Conservation (phyloP, 1,140 invertebrate genomes). For the Colletes gigas region DNA sequence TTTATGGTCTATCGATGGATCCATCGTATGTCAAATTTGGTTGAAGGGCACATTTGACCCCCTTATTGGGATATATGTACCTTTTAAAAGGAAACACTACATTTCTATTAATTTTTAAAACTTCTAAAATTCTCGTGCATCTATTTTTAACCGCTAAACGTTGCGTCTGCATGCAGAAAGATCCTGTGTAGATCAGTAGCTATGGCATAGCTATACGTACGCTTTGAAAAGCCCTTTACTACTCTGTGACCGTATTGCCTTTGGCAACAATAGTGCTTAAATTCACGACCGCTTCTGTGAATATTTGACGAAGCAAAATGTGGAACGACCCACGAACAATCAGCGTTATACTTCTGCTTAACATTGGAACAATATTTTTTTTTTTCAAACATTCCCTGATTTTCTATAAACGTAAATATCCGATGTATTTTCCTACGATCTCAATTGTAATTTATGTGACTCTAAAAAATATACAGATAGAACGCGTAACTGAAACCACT, state of each 20-base stretch:
- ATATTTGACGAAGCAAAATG: slow-evolving; percentile 20
- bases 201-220: slow-evolving; percentile 3
- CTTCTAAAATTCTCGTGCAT: slow-evolving; percentile 18
- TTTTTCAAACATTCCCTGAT: not conserved
- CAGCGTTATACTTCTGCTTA: not conserved
- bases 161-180: slow-evolving; percentile 3
- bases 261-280: slow-evolving; percentile 19
- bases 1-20: too few species aligned
- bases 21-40: too few species aligned
- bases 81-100: not conserved
- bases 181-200: slow-evolving; percentile 1
- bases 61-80: too few species aligned
- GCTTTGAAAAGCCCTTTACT: slow-evolving; percentile 17
- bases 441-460: not conserved
- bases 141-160: not conserved
- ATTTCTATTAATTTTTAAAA: not conserved
- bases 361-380: not conserved
- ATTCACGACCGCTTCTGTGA: slow-evolving; percentile 11
- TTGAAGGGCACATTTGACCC: too few species aligned
- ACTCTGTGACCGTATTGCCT: not conserved
- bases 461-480: too few species aligned
- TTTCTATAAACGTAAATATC: not conserved
- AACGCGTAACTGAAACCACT: too few species aligned
- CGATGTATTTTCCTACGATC: not conserved
- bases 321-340: slow-evolving; percentile 13